These are phyloP conservation scores for Triops cancriformis DNA, from an alignment of 1,140 invertebrate species.

Conservation along the genomic window DNA sequence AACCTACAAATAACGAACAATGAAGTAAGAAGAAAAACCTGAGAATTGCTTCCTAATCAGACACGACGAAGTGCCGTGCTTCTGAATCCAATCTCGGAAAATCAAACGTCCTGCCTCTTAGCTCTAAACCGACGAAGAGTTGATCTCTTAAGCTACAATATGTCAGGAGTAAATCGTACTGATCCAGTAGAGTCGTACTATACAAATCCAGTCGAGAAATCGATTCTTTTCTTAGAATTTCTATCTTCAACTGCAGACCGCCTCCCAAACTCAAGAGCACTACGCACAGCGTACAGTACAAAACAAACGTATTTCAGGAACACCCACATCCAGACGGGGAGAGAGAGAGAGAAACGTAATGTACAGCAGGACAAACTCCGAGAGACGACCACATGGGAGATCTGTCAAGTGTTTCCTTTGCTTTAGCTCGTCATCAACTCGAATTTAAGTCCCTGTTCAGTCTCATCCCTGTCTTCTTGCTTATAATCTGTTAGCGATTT, in stretches of 20 bases:
- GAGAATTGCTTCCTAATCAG: neutral
- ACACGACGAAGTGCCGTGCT: too few species aligned
- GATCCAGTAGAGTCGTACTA: neutral
- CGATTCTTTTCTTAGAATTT: neutral
- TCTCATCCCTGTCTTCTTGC: neutral
- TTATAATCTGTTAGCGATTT: neutral
- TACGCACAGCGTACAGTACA: neutral
- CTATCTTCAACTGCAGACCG: neutral
- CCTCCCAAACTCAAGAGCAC: neutral
- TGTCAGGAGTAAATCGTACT: neutral
- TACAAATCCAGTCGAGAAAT: neutral
- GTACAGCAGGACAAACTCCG: neutral
- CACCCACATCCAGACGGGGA: neutral
- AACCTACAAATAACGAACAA: neutral
- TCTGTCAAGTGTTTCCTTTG: constrained; percentile 1
- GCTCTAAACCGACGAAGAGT: too few species aligned
- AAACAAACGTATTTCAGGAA: neutral
- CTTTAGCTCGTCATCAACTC: neutral
- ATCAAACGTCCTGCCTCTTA: too few species aligned
- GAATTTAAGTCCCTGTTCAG: neutral
- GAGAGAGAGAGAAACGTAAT: neutral
- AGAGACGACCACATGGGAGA: neutral
- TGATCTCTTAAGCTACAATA: neutral
- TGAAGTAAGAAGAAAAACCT: neutral
- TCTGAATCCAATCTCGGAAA: too few species aligned